Base-by-base conservation (phyloP, 2,113 vertebrate species). In the Oreochromis niloticus region DNA sequence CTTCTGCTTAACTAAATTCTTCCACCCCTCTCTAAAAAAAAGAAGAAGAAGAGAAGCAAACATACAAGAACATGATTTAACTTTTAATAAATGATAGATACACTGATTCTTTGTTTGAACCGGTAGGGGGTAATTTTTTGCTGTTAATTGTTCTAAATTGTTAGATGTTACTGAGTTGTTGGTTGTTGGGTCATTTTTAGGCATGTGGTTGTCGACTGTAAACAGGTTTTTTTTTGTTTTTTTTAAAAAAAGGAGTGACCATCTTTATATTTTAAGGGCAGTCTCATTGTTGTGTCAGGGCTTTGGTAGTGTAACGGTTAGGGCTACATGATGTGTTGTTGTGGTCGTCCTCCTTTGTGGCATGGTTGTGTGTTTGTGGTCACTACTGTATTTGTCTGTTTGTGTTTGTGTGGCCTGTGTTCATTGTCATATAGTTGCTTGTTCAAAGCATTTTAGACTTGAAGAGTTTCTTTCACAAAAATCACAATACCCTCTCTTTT, bases 281-380 rank as follows among this genome's bases (percentile, higher is more conserved):
- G 41, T 54, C 63, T 16, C 9, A 36, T 24, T 59, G 63, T 27
- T 79, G 36, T 79, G 75, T 79, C 66, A 80, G 63, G 41, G 27
- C 22, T 17, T 81, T 13, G 56, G 50, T 43, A 56, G 14, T 79
- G 9, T 41, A 48, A 36, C 3, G 24, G 39, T 34, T 7, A 80
- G 73, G 46, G 80, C 71, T 88, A 83, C 82, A 83, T 88, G 79
- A 90, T 86, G 84, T 91, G 75, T 80, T 91, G 82, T 82, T 90
- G 88, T 91, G 34, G 52, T 87, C 39, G 89, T 93, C 59, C 50
- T 75, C 36, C 85, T 80, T 68, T 86, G 92, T 92, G 87, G 91
- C 90, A 90, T 95, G 93, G 39, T 73, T 89, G 93, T 95, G 73
- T 87, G 83, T 90, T 56, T 89, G 84, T 85, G 50, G 86, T 91